A percentile compares a stretch with the other conserved stretches of the same genome.
Evolutionary conservation across 2,113 vertebrate genomes (phyloP).

Genomic region (Oreochromis niloticus): DNA sequence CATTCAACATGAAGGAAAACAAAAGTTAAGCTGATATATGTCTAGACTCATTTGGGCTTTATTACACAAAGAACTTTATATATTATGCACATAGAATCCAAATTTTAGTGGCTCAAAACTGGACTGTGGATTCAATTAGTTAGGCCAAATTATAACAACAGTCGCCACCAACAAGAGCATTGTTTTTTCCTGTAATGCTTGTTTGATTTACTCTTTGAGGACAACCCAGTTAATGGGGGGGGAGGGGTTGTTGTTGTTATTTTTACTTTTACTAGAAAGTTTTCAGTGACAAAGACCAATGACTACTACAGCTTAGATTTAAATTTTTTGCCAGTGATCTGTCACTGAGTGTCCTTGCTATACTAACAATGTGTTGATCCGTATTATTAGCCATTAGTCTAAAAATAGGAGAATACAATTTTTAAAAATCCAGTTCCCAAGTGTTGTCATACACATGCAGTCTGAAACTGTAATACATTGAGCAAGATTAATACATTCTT

Average conservation of each 20-base stretch:
- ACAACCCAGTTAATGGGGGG: neutral
- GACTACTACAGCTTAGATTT: rapidly evolving
- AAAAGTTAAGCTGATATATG: neutral
- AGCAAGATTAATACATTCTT: neutral
- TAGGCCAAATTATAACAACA: neutral
- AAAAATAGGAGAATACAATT: neutral
- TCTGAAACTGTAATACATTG: neutral
- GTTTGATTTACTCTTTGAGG: neutral
- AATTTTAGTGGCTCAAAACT: neutral
- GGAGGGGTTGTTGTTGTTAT: rapidly evolving
- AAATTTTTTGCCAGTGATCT: neutral
- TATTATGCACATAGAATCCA: rapidly evolving
- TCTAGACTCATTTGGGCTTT: neutral
- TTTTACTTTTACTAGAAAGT: neutral
- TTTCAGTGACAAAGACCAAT: neutral
- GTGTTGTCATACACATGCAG: rapidly evolving
- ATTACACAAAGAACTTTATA: neutral
- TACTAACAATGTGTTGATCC: neutral
- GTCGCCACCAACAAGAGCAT: neutral
- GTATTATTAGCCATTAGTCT: neutral
- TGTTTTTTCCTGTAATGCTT: neutral
- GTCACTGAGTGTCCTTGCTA: neutral
- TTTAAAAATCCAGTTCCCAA: neutral
- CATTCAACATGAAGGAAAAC: neutral
- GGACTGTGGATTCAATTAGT: neutral